Base-by-base conservation (phyloP, 2,797 vertebrate genomes). In the Spheniscus humboldti region DNA sequence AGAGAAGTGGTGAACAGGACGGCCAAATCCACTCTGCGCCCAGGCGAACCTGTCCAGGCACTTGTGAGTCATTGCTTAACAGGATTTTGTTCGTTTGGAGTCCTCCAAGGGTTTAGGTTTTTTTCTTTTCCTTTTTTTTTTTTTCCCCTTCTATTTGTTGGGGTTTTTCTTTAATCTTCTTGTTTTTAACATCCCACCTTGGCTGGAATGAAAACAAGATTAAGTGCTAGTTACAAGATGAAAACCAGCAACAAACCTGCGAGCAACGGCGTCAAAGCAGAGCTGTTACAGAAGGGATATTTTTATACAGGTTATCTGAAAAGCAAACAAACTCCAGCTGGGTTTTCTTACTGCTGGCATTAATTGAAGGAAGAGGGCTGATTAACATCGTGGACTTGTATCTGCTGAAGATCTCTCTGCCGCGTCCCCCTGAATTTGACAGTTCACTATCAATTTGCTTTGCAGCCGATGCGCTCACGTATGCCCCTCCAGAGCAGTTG, bases 251-350 rank as follows among this genome's bases (percentile, higher is more conserved):
- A 52, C 5, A 8, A 90, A 88, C 45, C 50, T 28, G 18, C 1
- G 4, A 90, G 37, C 45, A 43, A 27, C 41, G 41, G 72, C 18
- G 1, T 53, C 53, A 73, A 66, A 88, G 73, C 57, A 41, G 80
- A 86, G 68, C 86, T 62, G 60, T 37, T 71, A 8, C 25, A 68
- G 62, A n/a, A 81, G 79, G 35, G 35, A 17, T 92, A 30, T 92
- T 88, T 94, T 88, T 78, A 59, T 57, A 41, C 62, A 47, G 66
- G 37, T 93, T 76, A 79, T 88, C 67, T 62, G 69, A 81, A 96
- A 92, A 88, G 77, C 86, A 95, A 95, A 88, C 93, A 88, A 84
- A 74, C 50, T 72, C 66, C 79, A 76, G 88, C 80, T 84, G 73
- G 35, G 63, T 62, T 94, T 86, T 45, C 80, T 81, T 84, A 25